phyloP scores from a whole-genome alignment of 2,797 vertebrate species.

The Gallirallus australis region DNA sequence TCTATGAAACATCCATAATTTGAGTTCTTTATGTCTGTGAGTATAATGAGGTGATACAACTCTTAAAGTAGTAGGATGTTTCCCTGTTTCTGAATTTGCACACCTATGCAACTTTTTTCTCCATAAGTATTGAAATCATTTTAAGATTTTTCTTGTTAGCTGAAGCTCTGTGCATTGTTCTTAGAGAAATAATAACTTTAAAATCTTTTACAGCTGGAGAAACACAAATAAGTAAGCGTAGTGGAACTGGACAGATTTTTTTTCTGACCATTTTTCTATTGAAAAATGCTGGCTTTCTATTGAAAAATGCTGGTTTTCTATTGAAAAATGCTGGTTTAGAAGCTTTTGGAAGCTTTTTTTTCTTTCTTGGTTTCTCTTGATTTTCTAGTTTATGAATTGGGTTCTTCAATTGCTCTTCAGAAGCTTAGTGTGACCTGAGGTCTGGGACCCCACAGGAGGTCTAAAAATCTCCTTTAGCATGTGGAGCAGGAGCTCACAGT shows the following conservation, averaged over 20 bases:
- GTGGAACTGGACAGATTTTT: background rate
- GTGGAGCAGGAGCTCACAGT: accelerated
- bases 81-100: background rate
- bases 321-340: background rate
- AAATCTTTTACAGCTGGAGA: background rate
- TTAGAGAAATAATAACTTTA: background rate
- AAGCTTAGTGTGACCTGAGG: background rate
- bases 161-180: background rate
- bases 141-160: background rate
- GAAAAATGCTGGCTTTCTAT: background rate
- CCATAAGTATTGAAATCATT: background rate
- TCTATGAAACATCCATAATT: background rate
- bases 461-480: background rate
- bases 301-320: background rate
- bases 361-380: background rate
- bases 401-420: background rate
- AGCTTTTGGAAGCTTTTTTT: background rate
- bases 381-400: background rate
- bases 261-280: background rate
- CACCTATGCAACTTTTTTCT: background rate
- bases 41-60: background rate
- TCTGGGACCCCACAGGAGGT: background rate
- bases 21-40: background rate
- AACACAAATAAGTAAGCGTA: background rate
- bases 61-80: background rate